Conservation (phyloP, 2,797 vertebrate species). For the Gastrophryne carolinensis region DNA sequence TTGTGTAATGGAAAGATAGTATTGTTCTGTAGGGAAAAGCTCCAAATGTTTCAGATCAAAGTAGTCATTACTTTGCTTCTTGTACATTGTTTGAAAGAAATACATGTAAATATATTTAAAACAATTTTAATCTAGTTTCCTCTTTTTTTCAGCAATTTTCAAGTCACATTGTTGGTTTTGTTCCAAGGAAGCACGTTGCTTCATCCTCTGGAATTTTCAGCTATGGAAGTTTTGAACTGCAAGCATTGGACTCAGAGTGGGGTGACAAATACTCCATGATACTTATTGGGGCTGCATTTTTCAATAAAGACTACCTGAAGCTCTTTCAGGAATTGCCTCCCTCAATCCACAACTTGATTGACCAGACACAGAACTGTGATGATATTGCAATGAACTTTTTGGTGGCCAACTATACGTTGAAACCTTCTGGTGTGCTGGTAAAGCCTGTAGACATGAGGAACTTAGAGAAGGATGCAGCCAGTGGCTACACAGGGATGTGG, state of each 20-base stretch:
- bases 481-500: constrained; percentile 92
- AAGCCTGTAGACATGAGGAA: constrained; percentile 88
- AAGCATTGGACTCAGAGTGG: constrained; percentile 75
- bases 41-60: not conserved
- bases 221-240: constrained; percentile 90
- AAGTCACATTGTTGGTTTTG: constrained; percentile 91
- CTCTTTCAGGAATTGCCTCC: constrained; percentile 83
- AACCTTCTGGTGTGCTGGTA: constrained; percentile 84
- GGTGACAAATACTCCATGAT: constrained; percentile 93
- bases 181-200: constrained; percentile 87
- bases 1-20: not conserved
- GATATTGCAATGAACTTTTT: constrained; percentile 93
- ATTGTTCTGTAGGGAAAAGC: not conserved
- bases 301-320: constrained; percentile 81
- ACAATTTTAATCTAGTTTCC: not conserved
- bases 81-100: not conserved
- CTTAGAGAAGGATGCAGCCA: constrained; percentile 85
- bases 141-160: constrained; percentile 83
- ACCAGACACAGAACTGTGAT: constrained; percentile 92
- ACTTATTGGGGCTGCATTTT: constrained; percentile 89
- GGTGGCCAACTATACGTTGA: constrained; percentile 72
- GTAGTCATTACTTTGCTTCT: not conserved
- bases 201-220: constrained; percentile 81
- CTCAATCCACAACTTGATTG: constrained; percentile 78
- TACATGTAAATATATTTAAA: not conserved